phyloP scores from a whole-genome alignment of 2,113 vertebrate genomes.

The Pygoscelis antarcticus region DNA sequence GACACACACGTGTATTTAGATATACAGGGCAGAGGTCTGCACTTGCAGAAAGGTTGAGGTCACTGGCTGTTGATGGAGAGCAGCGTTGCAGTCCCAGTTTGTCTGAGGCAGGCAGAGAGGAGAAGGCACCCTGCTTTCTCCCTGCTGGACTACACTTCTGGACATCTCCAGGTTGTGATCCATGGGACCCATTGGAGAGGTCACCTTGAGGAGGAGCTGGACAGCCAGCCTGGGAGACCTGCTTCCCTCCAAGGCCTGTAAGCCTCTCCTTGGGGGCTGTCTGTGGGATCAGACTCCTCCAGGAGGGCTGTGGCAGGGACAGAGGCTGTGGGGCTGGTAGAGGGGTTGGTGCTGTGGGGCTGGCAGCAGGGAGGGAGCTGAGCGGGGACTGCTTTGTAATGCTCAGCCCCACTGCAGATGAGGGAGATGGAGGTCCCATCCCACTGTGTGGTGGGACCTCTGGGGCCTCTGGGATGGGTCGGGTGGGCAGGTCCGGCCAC shows the following conservation, averaged over 20 bases:
- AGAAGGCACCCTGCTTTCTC: background rate
- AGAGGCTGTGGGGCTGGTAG: background rate
- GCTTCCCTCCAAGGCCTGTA: background rate
- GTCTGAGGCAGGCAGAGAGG: background rate
- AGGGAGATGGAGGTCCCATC: background rate
- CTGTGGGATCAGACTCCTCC: background rate
- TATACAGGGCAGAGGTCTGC: background rate
- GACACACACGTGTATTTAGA: background rate
- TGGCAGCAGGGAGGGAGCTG: background rate
- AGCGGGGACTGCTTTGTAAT: rapidly evolving
- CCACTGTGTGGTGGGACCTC: too few species aligned
- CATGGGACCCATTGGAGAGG: rapidly evolving
- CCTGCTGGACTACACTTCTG: background rate
- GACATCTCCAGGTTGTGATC: background rate
- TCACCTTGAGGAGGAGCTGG: background rate
- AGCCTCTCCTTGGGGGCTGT: rapidly evolving
- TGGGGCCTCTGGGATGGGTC: background rate
- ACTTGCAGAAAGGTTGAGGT: background rate
- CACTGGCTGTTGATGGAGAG: background rate
- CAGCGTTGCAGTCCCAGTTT: background rate
- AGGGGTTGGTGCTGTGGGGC: background rate
- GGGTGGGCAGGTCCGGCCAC: rapidly evolving
- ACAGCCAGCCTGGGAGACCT: background rate
- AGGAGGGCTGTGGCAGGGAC: background rate
- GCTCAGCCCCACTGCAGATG: too few species aligned